phyloP scores from a whole-genome alignment of 2,888 invertebrate genomes.

The Eupithecia exiguata region DNA sequence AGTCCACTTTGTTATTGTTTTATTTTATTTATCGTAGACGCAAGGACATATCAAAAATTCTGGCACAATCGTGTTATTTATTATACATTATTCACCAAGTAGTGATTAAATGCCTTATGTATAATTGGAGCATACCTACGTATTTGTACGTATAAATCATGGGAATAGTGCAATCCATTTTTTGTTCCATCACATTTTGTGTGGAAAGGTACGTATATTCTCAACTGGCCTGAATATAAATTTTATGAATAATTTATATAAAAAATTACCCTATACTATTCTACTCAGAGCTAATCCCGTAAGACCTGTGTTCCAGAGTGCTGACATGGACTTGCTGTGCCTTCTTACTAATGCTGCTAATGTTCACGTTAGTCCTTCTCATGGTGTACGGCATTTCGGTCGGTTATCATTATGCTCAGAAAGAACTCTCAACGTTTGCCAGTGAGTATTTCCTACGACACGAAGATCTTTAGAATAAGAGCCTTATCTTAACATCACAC shows the following conservation, averaged over 20 bases:
- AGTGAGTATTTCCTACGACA: slow-evolving; percentile 54
- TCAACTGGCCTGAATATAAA: too few species aligned
- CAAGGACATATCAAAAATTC: neutral
- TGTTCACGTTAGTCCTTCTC: slow-evolving; percentile 66
- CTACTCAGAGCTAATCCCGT: neutral
- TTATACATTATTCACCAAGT: neutral
- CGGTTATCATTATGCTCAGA: slow-evolving; percentile 77
- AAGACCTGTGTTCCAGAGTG: slow-evolving; percentile 54
- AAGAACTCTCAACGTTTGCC: slow-evolving; percentile 73
- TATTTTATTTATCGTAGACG: neutral
- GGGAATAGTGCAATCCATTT: slow-evolving; percentile 72
- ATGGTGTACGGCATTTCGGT: slow-evolving; percentile 78
- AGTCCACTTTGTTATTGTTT: slow-evolving; percentile 1
- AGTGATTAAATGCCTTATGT: neutral
- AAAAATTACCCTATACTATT: too few species aligned
- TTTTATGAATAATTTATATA: too few species aligned
- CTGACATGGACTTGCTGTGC: slow-evolving; percentile 76
- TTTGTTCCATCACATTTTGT: slow-evolving; percentile 72
- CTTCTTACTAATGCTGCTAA: slow-evolving; percentile 68
- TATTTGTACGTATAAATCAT: slow-evolving; percentile 4
- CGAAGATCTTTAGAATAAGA: neutral
- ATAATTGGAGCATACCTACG: neutral
- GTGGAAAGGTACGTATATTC: slow-evolving; percentile 67
- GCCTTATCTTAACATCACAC: too few species aligned
- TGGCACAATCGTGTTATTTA: neutral